Evolutionary conservation across 1,140 invertebrate species (phyloP).

Genomic region (Conus betulinus): DNA sequence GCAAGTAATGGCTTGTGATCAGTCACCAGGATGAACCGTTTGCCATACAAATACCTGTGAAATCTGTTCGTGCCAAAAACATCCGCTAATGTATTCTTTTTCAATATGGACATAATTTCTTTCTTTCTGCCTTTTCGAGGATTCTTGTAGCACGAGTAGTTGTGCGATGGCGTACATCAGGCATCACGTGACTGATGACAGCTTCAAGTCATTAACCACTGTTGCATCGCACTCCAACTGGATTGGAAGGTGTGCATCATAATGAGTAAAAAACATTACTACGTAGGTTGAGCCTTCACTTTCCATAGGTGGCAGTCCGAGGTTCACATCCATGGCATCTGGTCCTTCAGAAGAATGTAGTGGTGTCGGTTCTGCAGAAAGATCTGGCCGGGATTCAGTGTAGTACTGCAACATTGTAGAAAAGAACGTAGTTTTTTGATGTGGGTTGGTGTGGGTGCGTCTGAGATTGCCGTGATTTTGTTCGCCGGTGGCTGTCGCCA

Average conservation of each 20-base stretch:
- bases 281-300: conserved; percentile 38
- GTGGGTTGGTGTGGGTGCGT: not conserved
- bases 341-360: not conserved
- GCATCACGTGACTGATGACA: conserved; percentile 66
- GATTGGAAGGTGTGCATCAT: conserved; percentile 60
- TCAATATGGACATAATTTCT: conserved; percentile 77
- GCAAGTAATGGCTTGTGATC: conserved; percentile 60
- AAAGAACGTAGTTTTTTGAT: no score
- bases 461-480: no score
- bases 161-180: conserved; percentile 62
- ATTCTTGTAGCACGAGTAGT: conserved; percentile 73
- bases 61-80: conserved; percentile 57
- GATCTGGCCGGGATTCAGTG: not conserved
- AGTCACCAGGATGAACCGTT: conserved; percentile 67
- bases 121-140: no score
- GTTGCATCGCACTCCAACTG: conserved; percentile 58
- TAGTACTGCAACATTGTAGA: not conserved
- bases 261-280: conserved; percentile 54
- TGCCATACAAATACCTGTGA: no score
- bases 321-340: conserved; percentile 43
- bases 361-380: not conserved
- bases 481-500: no score
- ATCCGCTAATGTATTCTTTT: conserved; percentile 75
- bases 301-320: conserved; percentile 36
- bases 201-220: conserved; percentile 61